Evolutionary conservation across 1,140 invertebrate genomes (phyloP), one percentile per base, ranked within the genome.

Genomic region (Pentalonia nigronervosa): DNA sequence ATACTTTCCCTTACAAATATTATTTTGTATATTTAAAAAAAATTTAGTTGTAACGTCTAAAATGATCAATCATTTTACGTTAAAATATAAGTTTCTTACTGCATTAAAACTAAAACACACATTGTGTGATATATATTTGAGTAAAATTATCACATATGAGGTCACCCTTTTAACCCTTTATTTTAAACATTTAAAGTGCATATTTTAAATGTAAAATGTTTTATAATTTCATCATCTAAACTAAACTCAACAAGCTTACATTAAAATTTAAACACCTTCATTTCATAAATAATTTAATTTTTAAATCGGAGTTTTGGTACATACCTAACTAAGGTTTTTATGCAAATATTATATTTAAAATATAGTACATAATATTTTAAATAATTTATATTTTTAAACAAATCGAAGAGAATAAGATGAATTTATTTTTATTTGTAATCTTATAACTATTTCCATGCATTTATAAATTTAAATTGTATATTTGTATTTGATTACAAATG

Each of bases 181-280:
- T 76, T n/a, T 34, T 76, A 76, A 76, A n/a, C 60, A n/a, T 76
- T 67, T 76, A 76, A 14, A n/a, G n/a, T 76, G n/a, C 23, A n/a
- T n/a, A n/a, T 67, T 76, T 76, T n/a, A 76, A 76, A 76, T 6
- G n/a, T n/a, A 76, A 76, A n/a, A n/a, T 76, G 14, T 76, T 76
- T 76, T 76, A 76, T 76, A 34, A 76, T 76, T 76, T 76, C 14
- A 76, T 76, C n/a, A 76, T 76, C n/a, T 76, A 76, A 76, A 76
- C n/a, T n/a, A 76, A 76, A 76, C n/a, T 30, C 60, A 76, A 76
- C 14, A 20, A n/a, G n/a, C 30, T 76, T 76, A 76, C 60, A 20
- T 76, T 76, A 76, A 67, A 76, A n/a, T 76, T 76, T 76, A 76
- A 76, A 76, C n/a, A n/a, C 14, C n/a, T 17, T 76, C 6, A n/a